phyloP scores from a whole-genome alignment of 2,113 vertebrate genomes.

The Deroptyus accipitrinus region DNA sequence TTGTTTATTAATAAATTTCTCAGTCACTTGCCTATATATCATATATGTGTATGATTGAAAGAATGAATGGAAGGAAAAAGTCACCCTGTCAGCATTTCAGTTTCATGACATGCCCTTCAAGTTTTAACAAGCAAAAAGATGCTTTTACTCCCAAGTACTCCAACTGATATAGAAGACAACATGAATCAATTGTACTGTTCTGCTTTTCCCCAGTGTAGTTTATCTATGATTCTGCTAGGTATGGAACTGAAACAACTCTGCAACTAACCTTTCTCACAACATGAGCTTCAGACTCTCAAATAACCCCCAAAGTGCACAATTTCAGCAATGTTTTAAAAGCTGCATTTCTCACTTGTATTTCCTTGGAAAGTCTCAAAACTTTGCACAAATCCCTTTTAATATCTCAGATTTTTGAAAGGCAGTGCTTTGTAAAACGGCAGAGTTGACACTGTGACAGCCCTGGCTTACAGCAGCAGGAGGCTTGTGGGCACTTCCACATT shows the following conservation, averaged over 20 bases:
- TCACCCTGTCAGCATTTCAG: slow-evolving; percentile 20
- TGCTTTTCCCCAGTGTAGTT: not conserved
- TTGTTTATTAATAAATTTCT: not conserved
- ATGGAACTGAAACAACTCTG: slow-evolving; percentile 10
- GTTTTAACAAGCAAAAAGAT: slow-evolving; percentile 23
- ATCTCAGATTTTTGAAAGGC: slow-evolving; percentile 37
- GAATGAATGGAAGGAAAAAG: slow-evolving; percentile 12
- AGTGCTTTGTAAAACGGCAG: slow-evolving; percentile 11
- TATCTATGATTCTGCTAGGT: slow-evolving; percentile 2
- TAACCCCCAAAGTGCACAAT: not conserved
- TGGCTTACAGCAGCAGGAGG: slow-evolving; percentile 36
- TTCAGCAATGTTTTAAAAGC: slow-evolving; percentile 7
- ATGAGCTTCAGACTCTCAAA: not conserved
- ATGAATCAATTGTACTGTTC: slow-evolving; percentile 48
- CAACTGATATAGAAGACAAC: not conserved
- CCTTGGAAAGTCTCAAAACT: slow-evolving; percentile 34
- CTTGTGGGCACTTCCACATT: slow-evolving; percentile 42
- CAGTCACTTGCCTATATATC: not conserved
- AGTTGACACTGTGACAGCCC: slow-evolving; percentile 41
- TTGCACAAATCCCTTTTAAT: not conserved
- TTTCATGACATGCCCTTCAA: slow-evolving; percentile 1
- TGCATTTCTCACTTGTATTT: slow-evolving; percentile 40
- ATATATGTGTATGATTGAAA: not conserved
- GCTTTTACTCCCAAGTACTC: slow-evolving; percentile 30
- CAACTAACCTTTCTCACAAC: slow-evolving; percentile 27